Conservation (phyloP, 2,888 invertebrate species). For the Vanessa cardui region DNA sequence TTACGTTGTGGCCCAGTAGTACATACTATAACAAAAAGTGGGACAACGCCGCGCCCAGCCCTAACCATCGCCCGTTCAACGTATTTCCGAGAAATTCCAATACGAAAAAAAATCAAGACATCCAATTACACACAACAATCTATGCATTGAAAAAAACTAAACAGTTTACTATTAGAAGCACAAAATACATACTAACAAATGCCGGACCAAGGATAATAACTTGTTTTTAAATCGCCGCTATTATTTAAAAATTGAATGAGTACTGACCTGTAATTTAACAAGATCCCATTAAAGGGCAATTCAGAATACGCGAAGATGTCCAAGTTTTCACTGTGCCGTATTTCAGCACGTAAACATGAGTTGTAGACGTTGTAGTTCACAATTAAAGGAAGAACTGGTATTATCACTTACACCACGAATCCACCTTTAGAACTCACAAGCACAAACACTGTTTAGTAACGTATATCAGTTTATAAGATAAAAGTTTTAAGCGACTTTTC, state of each 20-base stretch:
- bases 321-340: slow-evolving; percentile 57
- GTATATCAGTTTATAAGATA: slow-evolving; percentile 30
- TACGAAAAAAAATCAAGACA: slow-evolving; percentile 26
- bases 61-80: slow-evolving; percentile 26
- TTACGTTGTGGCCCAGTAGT: slow-evolving; percentile 21
- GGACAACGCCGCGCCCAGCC: slow-evolving; percentile 74
- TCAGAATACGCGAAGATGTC: slow-evolving; percentile 61
- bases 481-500: slow-evolving; percentile 55
- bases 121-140: background rate
- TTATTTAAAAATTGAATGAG: slow-evolving; percentile 3
- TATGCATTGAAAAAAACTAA: background rate
- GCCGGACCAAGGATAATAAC: background rate
- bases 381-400: slow-evolving; percentile 74
- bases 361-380: slow-evolving; percentile 64
- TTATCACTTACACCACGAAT: slow-evolving; percentile 51
- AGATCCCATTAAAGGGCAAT: slow-evolving; percentile 78
- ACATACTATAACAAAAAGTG: slow-evolving; percentile 54
- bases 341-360: slow-evolving; percentile 76
- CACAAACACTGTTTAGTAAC: slow-evolving; percentile 58
- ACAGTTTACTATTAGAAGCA: background rate
- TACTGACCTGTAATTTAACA: slow-evolving; percentile 75
- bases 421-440: slow-evolving; percentile 44
- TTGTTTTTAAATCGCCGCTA: background rate
- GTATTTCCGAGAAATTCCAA: slow-evolving; percentile 30
- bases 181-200: slow-evolving; percentile 1